phyloP scores from a whole-genome alignment of 2,113 vertebrate genomes.

The Aegithalos caudatus region DNA sequence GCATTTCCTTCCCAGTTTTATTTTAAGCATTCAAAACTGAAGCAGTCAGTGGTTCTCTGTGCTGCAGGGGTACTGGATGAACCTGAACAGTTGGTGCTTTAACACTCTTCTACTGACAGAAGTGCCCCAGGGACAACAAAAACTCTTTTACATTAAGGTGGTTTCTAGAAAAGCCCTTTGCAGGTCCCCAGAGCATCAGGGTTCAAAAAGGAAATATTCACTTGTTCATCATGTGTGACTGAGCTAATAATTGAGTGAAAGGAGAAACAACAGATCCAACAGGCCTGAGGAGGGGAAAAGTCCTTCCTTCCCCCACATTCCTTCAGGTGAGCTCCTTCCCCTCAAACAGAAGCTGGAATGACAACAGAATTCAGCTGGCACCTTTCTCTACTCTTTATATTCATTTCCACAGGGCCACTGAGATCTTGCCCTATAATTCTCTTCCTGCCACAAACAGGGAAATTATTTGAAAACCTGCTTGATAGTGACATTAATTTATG shows the following conservation, averaged over 20 bases:
- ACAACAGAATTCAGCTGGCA: background rate
- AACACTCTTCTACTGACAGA: background rate
- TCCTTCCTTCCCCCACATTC: background rate
- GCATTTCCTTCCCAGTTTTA: background rate
- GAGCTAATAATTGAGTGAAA: background rate
- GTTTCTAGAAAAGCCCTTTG: background rate
- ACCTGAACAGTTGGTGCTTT: background rate
- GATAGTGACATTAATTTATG: rapidly evolving
- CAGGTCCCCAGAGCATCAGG: background rate
- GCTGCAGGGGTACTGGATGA: background rate
- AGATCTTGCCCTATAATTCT: background rate
- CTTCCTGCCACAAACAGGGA: background rate
- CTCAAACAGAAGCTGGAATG: background rate
- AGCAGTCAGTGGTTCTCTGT: background rate
- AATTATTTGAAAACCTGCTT: background rate
- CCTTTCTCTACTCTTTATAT: background rate
- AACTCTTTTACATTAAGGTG: rapidly evolving
- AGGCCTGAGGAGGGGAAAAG: background rate
- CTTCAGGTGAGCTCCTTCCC: background rate
- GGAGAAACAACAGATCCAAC: background rate
- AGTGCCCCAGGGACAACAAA: background rate
- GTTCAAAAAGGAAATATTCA: background rate
- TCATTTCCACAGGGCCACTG: background rate
- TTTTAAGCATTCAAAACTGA: background rate
- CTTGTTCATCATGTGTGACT: background rate